phyloP scores from a whole-genome alignment of 23 tunicate genomes.

The Oikopleura vanhoeffeni region DNA sequence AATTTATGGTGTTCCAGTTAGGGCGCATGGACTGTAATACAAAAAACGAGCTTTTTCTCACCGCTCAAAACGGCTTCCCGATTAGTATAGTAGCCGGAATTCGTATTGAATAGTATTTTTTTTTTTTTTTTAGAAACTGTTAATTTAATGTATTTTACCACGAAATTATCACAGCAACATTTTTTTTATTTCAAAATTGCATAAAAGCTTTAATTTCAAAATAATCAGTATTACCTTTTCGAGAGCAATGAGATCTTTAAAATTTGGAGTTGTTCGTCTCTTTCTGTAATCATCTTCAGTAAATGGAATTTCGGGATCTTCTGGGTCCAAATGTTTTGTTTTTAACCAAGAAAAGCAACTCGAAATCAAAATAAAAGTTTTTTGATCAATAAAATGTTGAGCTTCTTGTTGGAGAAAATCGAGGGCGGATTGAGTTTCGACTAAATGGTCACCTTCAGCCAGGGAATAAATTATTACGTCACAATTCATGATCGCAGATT shows the following conservation, averaged over 20 bases:
- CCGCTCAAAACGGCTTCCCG: no score
- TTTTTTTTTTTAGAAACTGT: not conserved
- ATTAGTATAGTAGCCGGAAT: no score
- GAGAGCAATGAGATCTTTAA: constrained; percentile 76
- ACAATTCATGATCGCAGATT: constrained; percentile 24
- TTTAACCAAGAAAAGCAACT: constrained; percentile 72
- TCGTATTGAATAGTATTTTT: not conserved
- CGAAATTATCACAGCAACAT: no score
- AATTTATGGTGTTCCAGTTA: no score
- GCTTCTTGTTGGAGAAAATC: constrained; percentile 67
- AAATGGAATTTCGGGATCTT: constrained; percentile 91
- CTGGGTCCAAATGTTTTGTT: constrained; percentile 88
- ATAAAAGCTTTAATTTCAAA: no score
- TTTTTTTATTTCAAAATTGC: no score
- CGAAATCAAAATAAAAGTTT: constrained; percentile 55
- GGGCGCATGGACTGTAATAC: no score
- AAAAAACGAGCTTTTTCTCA: no score
- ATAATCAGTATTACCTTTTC: constrained; percentile 75
- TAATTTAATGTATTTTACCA: not conserved
- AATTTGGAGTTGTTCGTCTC: constrained; percentile 52
- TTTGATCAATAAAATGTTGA: constrained; percentile 67
- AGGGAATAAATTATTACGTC: constrained; percentile 85
- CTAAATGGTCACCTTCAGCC: constrained; percentile 56
- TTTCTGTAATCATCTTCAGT: constrained; percentile 92
- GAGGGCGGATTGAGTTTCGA: constrained; percentile 75